Evolutionary conservation across 1,140 invertebrate genomes (phyloP), one percentile per base, ranked within the genome.

Genomic region (Palaemon carinicauda): DNA sequence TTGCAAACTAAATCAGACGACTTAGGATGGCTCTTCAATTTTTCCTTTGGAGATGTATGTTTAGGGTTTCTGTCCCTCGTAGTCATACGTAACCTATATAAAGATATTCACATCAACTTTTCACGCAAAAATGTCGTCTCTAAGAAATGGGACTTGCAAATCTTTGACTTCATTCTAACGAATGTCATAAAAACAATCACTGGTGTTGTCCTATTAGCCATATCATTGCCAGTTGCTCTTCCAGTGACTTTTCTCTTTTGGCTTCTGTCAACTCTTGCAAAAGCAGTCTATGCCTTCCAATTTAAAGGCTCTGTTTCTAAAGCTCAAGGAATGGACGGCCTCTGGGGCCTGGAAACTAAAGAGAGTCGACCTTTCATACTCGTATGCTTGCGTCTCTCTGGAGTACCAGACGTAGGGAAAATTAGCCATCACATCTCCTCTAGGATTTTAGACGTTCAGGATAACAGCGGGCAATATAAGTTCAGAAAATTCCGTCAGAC

Each of bases 401-500:
- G 88, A 17, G 50, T 19, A 21, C 83, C 88, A 2, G 51, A 75
- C 53, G 54, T 82, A 3, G 54, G 79, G 27, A 77, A 77, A 56
- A 84, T 88, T 15, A 65, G 65, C 2, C 50, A 31, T 12, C 82
- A 74, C 27, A 31, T 88, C 33, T 17, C 27, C 17, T 50, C 60
- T 1, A 80, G 71, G 41, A 60, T 88, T 29, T 2, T 88, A 31
- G 79, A 88, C 31, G 24, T 54, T 17, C 31, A 21, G 10, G 83
- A 86, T 69, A n/a, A 41, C 21, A 1, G 7, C 15, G 24, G 83
- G 82, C 0, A 33, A 82, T 82, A 73, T 50, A 65, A 41, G 53
- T 86, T 77, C 88, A 56, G 56, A 5, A 88, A 88, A 54, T 88
- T 88, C 52, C 82, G 81, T 12, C 88, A 88, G 79, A 21, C 86